Evolutionary conservation across 2,888 invertebrate species (phyloP).

Genomic region (Coelopa pilipes): DNA sequence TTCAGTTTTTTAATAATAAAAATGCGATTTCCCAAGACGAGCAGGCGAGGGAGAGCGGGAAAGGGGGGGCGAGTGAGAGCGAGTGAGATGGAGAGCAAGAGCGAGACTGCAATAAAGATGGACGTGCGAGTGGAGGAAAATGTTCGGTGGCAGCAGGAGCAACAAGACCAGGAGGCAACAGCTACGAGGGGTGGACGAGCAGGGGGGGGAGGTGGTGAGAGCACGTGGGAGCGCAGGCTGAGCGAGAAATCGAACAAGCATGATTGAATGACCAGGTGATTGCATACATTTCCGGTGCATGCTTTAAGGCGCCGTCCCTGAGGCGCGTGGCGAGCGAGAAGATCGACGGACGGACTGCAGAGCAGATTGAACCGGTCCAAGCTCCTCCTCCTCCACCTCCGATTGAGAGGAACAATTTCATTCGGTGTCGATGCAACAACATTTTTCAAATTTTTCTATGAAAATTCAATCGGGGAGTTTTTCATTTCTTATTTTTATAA

Average conservation of each 20-base stretch:
- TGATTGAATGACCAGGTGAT: slow-evolving; percentile 34
- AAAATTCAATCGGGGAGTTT: too few species aligned
- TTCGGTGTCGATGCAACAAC: too few species aligned
- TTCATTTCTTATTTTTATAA: too few species aligned
- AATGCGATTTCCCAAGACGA: slow-evolving; percentile 52
- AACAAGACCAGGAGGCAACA: background rate
- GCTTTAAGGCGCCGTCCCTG: background rate
- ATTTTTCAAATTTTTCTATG: too few species aligned
- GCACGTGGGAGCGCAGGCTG: slow-evolving; percentile 47
- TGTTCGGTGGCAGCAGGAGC: background rate
- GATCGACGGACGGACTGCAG: too few species aligned
- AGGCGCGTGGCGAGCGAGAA: too few species aligned
- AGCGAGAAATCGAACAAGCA: slow-evolving; percentile 4
- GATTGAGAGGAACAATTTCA: too few species aligned
- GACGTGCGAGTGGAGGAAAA: too few species aligned
- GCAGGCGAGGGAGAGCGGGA: background rate
- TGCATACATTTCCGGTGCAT: slow-evolving; percentile 25
- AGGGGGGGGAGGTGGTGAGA: background rate
- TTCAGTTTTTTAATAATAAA: slow-evolving; percentile 48
- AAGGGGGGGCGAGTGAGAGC: background rate
- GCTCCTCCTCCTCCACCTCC: too few species aligned
- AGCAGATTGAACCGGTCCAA: too few species aligned
- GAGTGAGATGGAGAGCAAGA: background rate
- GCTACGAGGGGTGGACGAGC: background rate
- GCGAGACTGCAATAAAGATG: too few species aligned